Conservation (phyloP, 2,888 invertebrate species). For the Lithosia quadra region DNA sequence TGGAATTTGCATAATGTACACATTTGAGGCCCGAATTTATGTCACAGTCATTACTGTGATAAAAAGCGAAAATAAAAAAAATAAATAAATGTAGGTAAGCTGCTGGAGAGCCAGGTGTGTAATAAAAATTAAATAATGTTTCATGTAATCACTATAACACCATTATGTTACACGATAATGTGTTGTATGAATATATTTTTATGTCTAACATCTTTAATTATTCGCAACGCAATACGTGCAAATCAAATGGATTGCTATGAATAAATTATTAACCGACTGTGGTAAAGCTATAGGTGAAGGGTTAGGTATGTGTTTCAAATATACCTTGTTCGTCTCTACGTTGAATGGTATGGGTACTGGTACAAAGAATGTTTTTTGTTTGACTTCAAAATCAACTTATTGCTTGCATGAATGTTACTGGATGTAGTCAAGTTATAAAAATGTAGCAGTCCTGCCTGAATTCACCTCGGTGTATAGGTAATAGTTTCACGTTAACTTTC, state of each 20-base stretch:
- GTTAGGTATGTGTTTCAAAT: too few species aligned
- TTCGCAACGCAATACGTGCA: too few species aligned
- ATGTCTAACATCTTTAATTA: conserved; percentile 32
- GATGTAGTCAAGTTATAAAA: too few species aligned
- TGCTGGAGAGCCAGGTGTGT: conserved; percentile 32
- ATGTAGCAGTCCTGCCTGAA: too few species aligned
- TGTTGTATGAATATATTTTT: conserved; percentile 16
- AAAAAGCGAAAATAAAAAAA: conserved; percentile 23
- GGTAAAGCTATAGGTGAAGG: background rate
- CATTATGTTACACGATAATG: conserved; percentile 26
- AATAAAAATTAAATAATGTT: conserved; percentile 37
- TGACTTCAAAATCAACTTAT: too few species aligned
- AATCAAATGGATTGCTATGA: conserved; percentile 22
- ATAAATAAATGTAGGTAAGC: conserved; percentile 14
- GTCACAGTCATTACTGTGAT: conserved; percentile 28
- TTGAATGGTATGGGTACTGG: too few species aligned
- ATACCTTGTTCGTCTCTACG: too few species aligned
- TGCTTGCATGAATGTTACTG: too few species aligned
- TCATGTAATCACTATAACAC: conserved; percentile 26
- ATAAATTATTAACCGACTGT: conserved; percentile 18
- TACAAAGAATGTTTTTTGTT: too few species aligned
- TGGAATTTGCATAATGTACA: conserved; percentile 30
- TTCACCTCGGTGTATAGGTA: too few species aligned
- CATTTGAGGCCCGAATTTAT: conserved; percentile 24
- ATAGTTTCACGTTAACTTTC: too few species aligned